Base-by-base conservation (phyloP, 2,113 vertebrate species). In the Anarhynchus alexandrinus region DNA sequence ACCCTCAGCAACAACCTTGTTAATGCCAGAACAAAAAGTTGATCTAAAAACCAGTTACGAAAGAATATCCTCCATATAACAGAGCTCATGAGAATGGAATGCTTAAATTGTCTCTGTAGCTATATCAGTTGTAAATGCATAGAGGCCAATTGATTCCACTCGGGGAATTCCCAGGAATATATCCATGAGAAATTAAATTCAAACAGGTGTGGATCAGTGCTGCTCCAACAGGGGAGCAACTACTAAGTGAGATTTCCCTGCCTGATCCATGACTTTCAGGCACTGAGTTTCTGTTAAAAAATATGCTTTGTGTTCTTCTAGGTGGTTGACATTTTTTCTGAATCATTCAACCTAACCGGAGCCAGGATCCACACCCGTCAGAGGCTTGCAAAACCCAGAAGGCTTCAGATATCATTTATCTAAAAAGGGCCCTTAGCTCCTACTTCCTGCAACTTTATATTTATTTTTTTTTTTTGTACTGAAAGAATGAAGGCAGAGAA, bases 371-470 rank as follows among this genome's bases (percentile, higher is more conserved):
- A 94, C 89, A 82, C 81, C 93, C 45, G 0, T 90, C 20, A 73
- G 20, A 90, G 30, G 59, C 89, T 90, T 93, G 94, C 87, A 96
- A 92, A 92, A 95, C 47, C 26, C 70, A 79, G 70, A 80, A 70
- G 57, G 32, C 72, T 86, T 66, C 76, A 96, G 84, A 81, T 93
- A 96, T 30, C 15, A 77, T 89, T 94, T 86, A 73, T 65, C 71
- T 93, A 49, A 70, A 85, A 72, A 67, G 32, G 29, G 45, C 23
- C n/a, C 43, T 86, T 49, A 76, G 59, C 62, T 86, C 27, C 51
- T 59, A 82, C 76, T 95, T 93, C 38, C 87, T 82, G 52, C 54
- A 91, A 64, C 80, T 67, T 71, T 79, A n/a, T 42, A 18, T 19
- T 20, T 40, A 21, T 25, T 71, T 65, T 62, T 69, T 77, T 40